Conservation (phyloP, 2,797 vertebrate genomes). For the Pogonophryne albipinna region DNA sequence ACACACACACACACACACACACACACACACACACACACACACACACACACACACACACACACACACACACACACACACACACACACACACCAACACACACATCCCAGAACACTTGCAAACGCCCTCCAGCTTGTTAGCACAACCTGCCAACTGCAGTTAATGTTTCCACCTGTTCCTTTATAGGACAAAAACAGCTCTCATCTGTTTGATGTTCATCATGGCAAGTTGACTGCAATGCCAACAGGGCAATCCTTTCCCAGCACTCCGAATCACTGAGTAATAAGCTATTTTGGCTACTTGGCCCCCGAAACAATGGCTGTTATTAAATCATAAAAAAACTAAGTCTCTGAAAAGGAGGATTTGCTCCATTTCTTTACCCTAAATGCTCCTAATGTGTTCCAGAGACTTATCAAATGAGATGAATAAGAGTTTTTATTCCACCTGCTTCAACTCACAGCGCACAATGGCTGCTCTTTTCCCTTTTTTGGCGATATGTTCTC, state of each 20-base stretch:
- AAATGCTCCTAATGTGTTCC: slow-evolving; percentile 33
- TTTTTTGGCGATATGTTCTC: slow-evolving; percentile 18
- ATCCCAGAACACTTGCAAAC: slow-evolving; percentile 53
- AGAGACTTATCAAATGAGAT: slow-evolving; percentile 49
- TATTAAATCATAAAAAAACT: slow-evolving; percentile 34
- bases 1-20: background rate
- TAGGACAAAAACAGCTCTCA: slow-evolving; percentile 62
- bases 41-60: background rate
- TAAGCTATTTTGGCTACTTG: slow-evolving; percentile 54
- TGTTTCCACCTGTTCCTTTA: slow-evolving; percentile 79
- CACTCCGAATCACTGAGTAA: slow-evolving; percentile 46
- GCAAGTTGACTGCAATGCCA: slow-evolving; percentile 27
- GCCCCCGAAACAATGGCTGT: slow-evolving; percentile 37
- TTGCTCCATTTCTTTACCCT: slow-evolving; percentile 29
- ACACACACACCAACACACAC: slow-evolving; percentile 30
- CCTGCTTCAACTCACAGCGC: slow-evolving; percentile 32
- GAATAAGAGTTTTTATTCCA: slow-evolving; percentile 41
- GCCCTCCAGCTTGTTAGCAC: slow-evolving; percentile 65
- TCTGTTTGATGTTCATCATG: slow-evolving; percentile 61
- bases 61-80: slow-evolving; percentile 44
- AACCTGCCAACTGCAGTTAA: slow-evolving; percentile 77
- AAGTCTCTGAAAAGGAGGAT: slow-evolving; percentile 39
- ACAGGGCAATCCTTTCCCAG: slow-evolving; percentile 25
- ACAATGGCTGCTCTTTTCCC: slow-evolving; percentile 17
- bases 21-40: no score